phyloP scores from a whole-genome alignment of 2,888 invertebrate species.

The Euzophera pinguis region DNA sequence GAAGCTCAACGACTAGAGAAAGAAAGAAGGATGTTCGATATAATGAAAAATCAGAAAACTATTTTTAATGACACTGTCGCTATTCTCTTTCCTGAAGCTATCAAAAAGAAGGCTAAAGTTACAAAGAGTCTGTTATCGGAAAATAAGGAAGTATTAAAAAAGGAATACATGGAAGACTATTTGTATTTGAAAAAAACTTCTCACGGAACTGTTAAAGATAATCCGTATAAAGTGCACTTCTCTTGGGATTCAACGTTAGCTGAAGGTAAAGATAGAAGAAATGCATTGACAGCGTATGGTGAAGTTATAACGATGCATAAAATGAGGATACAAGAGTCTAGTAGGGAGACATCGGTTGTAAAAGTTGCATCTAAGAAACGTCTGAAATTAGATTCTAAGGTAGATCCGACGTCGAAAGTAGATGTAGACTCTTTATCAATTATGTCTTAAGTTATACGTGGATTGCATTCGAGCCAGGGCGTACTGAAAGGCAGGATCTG shows the following conservation, averaged over 20 bases:
- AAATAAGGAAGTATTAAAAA: conserved; percentile 54
- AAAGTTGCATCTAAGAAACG: background rate
- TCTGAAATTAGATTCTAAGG: background rate
- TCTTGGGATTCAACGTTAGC: conserved; percentile 77
- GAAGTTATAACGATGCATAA: conserved; percentile 54
- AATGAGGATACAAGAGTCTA: conserved; percentile 44
- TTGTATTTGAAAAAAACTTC: conserved; percentile 45
- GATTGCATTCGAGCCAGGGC: too few relatives aligned
- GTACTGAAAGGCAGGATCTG: too few relatives aligned
- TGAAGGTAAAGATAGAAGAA: conserved; percentile 72
- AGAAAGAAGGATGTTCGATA: conserved; percentile 76
- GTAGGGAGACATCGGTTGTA: conserved; percentile 18
- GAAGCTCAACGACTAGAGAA: conserved; percentile 79
- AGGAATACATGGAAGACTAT: conserved; percentile 59
- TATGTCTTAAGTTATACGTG: background rate
- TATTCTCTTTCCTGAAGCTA: conserved; percentile 81
- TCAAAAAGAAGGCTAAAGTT: conserved; percentile 63
- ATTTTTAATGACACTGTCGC: conserved; percentile 84
- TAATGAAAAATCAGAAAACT: conserved; percentile 77
- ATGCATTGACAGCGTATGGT: conserved; percentile 61
- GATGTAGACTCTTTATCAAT: background rate
- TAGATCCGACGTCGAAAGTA: background rate
- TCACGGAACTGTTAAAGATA: conserved; percentile 55
- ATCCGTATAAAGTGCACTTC: conserved; percentile 73
- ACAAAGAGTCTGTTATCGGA: conserved; percentile 66